phyloP scores from a whole-genome alignment of 2,888 invertebrate species.

The Pristionchus entomophagus region DNA sequence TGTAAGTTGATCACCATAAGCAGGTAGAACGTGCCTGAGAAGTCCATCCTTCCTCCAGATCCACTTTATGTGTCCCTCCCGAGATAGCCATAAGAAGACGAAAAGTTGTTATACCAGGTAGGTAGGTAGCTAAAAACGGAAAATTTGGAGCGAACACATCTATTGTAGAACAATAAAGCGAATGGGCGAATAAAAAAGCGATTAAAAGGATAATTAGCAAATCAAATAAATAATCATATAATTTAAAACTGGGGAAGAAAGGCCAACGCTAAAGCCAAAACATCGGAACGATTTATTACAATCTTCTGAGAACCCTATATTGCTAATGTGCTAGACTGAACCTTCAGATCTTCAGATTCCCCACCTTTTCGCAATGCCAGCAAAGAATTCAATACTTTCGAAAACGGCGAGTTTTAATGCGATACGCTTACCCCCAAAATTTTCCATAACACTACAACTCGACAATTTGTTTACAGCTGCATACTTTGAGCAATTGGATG shows the following conservation, averaged over 20 bases:
- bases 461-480: neutral
- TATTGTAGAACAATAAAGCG: too few relatives aligned
- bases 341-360: neutral
- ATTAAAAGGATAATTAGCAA: too few relatives aligned
- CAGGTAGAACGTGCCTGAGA: neutral
- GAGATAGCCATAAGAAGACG: neutral
- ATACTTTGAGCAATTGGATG: slow-evolving; percentile 3
- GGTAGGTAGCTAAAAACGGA: too few relatives aligned
- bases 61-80: slow-evolving; percentile 9
- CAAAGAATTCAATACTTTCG: neutral
- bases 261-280: too few relatives aligned
- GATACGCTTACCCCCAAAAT: neutral
- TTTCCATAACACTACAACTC: neutral
- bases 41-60: slow-evolving; percentile 42
- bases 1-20: neutral
- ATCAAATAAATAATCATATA: too few relatives aligned
- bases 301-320: neutral
- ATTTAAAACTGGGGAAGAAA: too few relatives aligned
- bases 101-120: too few relatives aligned
- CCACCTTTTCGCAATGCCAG: neutral
- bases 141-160: too few relatives aligned
- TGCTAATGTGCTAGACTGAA: neutral
- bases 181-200: too few relatives aligned
- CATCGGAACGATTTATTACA: slow-evolving; percentile 7
- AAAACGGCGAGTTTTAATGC: neutral